phyloP scores from a whole-genome alignment of 2,888 invertebrate genomes.

The Dione vanillae region DNA sequence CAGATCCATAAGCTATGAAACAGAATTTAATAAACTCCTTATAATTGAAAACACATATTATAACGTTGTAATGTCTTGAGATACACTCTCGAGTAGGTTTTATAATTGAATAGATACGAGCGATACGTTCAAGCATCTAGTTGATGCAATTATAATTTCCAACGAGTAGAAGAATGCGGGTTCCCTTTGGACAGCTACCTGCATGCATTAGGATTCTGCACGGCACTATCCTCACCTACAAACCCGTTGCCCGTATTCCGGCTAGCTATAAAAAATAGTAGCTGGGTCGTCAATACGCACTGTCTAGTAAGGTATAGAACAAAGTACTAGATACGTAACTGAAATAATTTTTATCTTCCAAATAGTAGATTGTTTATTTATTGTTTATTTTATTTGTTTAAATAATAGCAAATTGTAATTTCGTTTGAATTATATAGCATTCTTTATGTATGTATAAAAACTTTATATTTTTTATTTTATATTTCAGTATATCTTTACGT shows the following conservation, averaged over 20 bases:
- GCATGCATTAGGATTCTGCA: constrained; percentile 78
- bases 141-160: constrained; percentile 43
- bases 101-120: constrained; percentile 34
- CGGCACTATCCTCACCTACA: constrained; percentile 78
- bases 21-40: constrained; percentile 3
- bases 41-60: constrained; percentile 21
- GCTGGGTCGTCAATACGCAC: constrained; percentile 69
- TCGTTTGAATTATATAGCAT: too few species aligned
- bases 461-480: too few species aligned
- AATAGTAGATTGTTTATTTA: too few species aligned
- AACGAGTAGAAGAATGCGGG: constrained; percentile 53
- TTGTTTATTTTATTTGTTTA: neutral
- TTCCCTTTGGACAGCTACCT: constrained; percentile 62
- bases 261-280: constrained; percentile 75
- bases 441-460: too few species aligned
- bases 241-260: constrained; percentile 83
- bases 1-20: neutral
- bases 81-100: constrained; percentile 8
- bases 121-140: constrained; percentile 28
- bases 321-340: constrained; percentile 61
- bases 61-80: constrained; percentile 14
- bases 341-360: too few species aligned
- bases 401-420: too few species aligned
- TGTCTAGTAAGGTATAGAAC: constrained; percentile 58
- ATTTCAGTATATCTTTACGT: too few species aligned